phyloP scores from a whole-genome alignment of 2,888 invertebrate genomes.

The Heliothis peltigera region DNA sequence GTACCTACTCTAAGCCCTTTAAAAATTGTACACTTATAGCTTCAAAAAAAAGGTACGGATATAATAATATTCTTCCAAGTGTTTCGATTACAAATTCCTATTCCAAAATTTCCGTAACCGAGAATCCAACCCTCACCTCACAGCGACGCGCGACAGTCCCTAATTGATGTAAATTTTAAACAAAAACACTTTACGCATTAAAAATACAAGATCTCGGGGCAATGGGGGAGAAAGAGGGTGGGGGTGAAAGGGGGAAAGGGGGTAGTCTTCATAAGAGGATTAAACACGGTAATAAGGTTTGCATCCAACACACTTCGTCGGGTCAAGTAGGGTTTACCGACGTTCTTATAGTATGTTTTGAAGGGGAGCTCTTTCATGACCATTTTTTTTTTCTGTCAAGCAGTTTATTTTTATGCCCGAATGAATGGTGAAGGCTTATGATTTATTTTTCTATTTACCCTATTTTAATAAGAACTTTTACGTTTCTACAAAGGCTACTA shows the following conservation, averaged over 20 bases:
- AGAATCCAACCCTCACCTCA: slow-evolving; percentile 21
- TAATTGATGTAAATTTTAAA: slow-evolving; percentile 63
- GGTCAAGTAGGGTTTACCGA: slow-evolving; percentile 82
- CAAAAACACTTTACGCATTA: slow-evolving; percentile 61
- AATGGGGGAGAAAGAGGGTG: slow-evolving; percentile 33
- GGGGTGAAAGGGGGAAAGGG: slow-evolving; percentile 23
- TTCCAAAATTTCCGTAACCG: background rate
- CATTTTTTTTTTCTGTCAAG: slow-evolving; percentile 15
- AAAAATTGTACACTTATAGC: no score
- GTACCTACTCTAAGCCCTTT: no score
- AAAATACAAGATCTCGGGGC: slow-evolving; percentile 60
- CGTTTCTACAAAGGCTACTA: background rate
- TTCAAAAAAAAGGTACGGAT: no score
- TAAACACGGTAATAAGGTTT: slow-evolving; percentile 84
- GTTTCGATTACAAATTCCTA: background rate
- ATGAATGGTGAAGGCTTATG: slow-evolving; percentile 3
- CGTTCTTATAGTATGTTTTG: slow-evolving; percentile 37
- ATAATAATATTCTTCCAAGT: no score
- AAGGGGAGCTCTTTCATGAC: slow-evolving; percentile 30
- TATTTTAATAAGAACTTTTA: background rate
- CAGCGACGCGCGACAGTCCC: slow-evolving; percentile 22
- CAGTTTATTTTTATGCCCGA: background rate
- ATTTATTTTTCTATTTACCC: background rate
- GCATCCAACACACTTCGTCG: slow-evolving; percentile 77
- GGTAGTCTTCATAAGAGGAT: slow-evolving; percentile 81